These are phyloP conservation scores for Aphidius colemani DNA, from an alignment of 2,888 invertebrate genomes.

Conservation along the genomic window DNA sequence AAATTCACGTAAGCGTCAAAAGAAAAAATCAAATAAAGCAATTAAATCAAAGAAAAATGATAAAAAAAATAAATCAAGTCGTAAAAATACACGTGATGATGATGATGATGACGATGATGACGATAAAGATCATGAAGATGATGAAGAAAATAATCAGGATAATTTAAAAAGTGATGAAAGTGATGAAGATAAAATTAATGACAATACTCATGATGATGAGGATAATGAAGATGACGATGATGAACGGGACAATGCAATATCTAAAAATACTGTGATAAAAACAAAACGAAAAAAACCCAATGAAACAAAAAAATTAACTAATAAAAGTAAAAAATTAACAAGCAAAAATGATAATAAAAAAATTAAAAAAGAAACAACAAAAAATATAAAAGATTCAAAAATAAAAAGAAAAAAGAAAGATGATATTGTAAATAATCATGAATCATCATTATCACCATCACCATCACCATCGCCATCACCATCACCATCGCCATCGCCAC, in stretches of 20 bases:
- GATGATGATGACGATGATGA: constrained; percentile 39
- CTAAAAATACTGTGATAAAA: constrained; percentile 51
- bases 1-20: constrained; percentile 58
- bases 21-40: constrained; percentile 56
- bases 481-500: too few relatives aligned
- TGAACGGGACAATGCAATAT: constrained; percentile 51
- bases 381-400: constrained; percentile 44
- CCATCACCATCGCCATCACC: too few relatives aligned
- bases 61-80: constrained; percentile 42
- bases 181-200: constrained; percentile 49
- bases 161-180: constrained; percentile 37
- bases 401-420: constrained; percentile 50
- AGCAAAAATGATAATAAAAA: constrained; percentile 46
- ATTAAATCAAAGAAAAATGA: constrained; percentile 59
- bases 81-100: constrained; percentile 33
- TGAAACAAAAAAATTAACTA: constrained; percentile 47
- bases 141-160: constrained; percentile 23
- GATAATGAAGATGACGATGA: constrained; percentile 38
- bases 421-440: constrained; percentile 52
- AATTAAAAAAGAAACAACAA: constrained; percentile 37
- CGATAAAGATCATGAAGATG: constrained; percentile 33
- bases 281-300: constrained; percentile 51
- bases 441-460: constrained; percentile 20
- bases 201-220: constrained; percentile 38
- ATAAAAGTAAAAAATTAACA: constrained; percentile 52